These are phyloP conservation scores for Phortica variegata DNA, from an alignment of 1,140 invertebrate species.

Conservation along the genomic window DNA sequence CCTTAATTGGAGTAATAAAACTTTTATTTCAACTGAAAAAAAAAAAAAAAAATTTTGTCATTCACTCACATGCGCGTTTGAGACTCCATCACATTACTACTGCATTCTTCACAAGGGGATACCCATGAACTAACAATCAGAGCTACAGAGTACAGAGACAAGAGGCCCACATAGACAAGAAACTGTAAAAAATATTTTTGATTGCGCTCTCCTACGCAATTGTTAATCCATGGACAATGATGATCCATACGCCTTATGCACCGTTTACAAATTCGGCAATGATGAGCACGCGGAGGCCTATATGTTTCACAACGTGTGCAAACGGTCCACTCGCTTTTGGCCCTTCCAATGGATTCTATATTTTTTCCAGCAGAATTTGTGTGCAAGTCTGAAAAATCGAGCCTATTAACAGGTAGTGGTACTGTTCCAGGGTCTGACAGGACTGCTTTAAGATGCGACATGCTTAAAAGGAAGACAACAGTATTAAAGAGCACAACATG, in stretches of 20 bases:
- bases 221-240: conserved; percentile 87
- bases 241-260: conserved; percentile 90
- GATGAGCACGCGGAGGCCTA: conserved; percentile 81
- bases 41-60: not conserved
- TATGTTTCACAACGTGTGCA: conserved; percentile 84
- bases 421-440: conserved; percentile 88
- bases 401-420: conserved; percentile 74
- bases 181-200: conserved; percentile 95
- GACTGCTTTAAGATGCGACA: conserved; percentile 81
- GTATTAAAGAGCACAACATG: conserved; percentile 82
- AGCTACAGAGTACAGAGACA: conserved; percentile 69
- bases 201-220: conserved; percentile 91
- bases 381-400: conserved; percentile 86
- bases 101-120: conserved; percentile 70
- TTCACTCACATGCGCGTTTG: conserved; percentile 75
- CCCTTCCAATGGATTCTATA: conserved; percentile 60
- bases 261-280: conserved; percentile 85
- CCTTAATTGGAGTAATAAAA: conserved; percentile 61
- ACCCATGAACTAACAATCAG: conserved; percentile 77
- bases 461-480: conserved; percentile 72
- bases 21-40: not conserved
- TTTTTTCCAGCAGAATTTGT: conserved; percentile 61
- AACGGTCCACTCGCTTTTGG: conserved; percentile 78
- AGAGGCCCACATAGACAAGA: conserved; percentile 73
- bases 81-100: conserved; percentile 67